These are phyloP conservation scores for Archocentrus centrarchus DNA, from an alignment of 2,113 vertebrate species.

Conservation along the genomic window DNA sequence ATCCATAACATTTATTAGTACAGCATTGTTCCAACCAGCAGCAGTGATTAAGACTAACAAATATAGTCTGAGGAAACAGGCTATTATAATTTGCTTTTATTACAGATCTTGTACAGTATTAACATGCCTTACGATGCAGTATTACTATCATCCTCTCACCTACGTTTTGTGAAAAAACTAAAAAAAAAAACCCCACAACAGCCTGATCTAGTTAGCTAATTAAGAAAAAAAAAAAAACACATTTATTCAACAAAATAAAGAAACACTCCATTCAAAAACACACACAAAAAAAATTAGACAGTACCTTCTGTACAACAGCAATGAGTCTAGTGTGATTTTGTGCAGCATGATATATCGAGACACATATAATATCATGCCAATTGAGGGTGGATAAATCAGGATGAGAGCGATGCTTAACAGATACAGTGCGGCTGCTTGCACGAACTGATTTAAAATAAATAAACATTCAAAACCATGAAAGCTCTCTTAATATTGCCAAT, in stretches of 20 bases:
- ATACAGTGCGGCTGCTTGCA: slow-evolving; percentile 16
- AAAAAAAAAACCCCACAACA: slow-evolving; percentile 15
- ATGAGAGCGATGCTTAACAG: slow-evolving; percentile 32
- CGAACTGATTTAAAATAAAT: slow-evolving; percentile 36
- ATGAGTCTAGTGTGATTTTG: slow-evolving; percentile 46
- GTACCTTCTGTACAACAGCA: slow-evolving; percentile 50
- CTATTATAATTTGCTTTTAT: slow-evolving; percentile 72
- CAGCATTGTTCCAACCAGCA: slow-evolving; percentile 71
- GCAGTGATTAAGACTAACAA: slow-evolving; percentile 64
- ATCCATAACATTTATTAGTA: slow-evolving; percentile 69
- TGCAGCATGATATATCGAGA: slow-evolving; percentile 41
- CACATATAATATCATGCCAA: slow-evolving; percentile 9
- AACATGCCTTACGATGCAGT: slow-evolving; percentile 75
- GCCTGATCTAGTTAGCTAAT: slow-evolving; percentile 38
- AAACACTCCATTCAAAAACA: slow-evolving; percentile 39
- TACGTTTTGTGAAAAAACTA: slow-evolving; percentile 31
- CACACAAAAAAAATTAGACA: slow-evolving; percentile 23
- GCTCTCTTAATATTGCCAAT: slow-evolving; percentile 56
- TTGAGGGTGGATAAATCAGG: slow-evolving; percentile 36
- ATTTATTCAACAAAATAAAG: slow-evolving; percentile 38
- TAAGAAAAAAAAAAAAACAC: slow-evolving; percentile 1
- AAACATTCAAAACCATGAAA: slow-evolving; percentile 52
- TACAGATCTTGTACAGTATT: slow-evolving; percentile 76
- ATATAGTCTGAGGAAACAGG: slow-evolving; percentile 72
- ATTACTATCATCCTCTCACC: slow-evolving; percentile 44